Base-by-base conservation (phyloP, 2,888 invertebrate genomes). In the Hemaris fuciformis region DNA sequence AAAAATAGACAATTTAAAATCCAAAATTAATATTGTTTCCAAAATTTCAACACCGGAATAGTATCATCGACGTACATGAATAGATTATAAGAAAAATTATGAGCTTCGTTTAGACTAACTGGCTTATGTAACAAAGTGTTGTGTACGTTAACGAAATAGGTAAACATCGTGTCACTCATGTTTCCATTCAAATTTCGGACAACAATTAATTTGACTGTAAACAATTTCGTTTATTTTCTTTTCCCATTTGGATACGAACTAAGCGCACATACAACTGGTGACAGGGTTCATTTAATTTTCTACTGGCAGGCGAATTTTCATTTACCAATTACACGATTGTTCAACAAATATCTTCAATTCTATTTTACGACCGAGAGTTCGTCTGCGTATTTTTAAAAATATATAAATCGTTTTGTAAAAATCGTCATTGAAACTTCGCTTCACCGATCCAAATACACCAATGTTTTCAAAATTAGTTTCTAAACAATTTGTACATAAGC, bases 71-170 rank as follows among this genome's bases (percentile, higher is more conserved):
- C 77, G 74, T 81, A 83, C 81, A 78, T 84, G 77, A 80, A 87
- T 91, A 91, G 90, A 75, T 84, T 76, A 87, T 92, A 91, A 91
- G 91, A 89, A 88, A 73, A 91, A 90, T 89, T 84, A 91, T 89
- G 91, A 92, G 91, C 91, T 92, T 92, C 83, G 78, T 91, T 89
- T 90, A 91, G 91, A 89, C 77, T 89, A 80, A 91, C 87, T 87
- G 88, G 91, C 91, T 91, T 91, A 79, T 87, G 85, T 89, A 83
- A 84, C 84, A 80, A 81, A 79, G 83, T 86, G 87, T 86, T 87
- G 84, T 87, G 85, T 87, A 85, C 75, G 74, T 77, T 83, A 82
- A 76, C 75, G 77, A 84, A 84, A 83, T 83, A 87, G 76, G 74
- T 76, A 65, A 69, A 71, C 72, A 80, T 76, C 68, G 66, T 48